These are phyloP conservation scores for Enteromius argenteus DNA, from an alignment of 2,797 vertebrate genomes.

Conservation along the genomic window DNA sequence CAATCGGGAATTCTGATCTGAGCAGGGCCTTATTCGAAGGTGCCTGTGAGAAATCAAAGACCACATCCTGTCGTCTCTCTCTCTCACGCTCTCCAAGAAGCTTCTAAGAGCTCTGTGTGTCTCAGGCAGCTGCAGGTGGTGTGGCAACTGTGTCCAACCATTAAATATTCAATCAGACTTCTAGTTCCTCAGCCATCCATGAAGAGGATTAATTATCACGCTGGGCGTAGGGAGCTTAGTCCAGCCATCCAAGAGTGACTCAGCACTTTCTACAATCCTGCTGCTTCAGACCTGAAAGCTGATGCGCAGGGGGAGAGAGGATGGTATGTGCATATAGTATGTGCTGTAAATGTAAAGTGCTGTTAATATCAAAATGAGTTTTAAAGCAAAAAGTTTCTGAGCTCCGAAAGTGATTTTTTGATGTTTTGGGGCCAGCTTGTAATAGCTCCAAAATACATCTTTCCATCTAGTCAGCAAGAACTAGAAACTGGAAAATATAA, in stretches of 20 bases:
- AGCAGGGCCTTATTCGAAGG: conserved; percentile 27
- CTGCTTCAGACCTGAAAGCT: conserved; percentile 25
- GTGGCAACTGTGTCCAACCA: conserved; percentile 74
- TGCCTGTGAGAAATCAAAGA: conserved; percentile 47
- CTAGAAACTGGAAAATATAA: conserved; percentile 6
- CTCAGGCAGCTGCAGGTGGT: conserved; percentile 56
- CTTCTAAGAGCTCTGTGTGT: conserved; percentile 34
- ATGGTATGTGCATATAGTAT: conserved; percentile 19
- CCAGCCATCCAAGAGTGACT: conserved; percentile 59
- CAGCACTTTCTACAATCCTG: conserved; percentile 59
- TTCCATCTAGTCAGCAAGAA: not conserved
- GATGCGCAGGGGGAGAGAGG: not conserved
- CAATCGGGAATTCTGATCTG: conserved; percentile 24
- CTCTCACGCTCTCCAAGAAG: conserved; percentile 23
- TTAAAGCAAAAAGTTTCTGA: conserved; percentile 4
- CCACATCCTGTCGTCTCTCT: conserved; percentile 26
- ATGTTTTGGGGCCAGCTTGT: not conserved
- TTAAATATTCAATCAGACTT: conserved; percentile 80
- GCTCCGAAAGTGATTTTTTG: not conserved
- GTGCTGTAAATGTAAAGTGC: conserved; percentile 28
- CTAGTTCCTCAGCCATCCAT: conserved; percentile 77
- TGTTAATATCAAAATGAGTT: not conserved
- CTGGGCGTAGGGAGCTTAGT: conserved; percentile 67
- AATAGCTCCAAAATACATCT: not conserved
- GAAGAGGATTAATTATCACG: conserved; percentile 80